Base-by-base conservation (phyloP, 2,113 vertebrate species). In the Chinchilla lanigera region DNA sequence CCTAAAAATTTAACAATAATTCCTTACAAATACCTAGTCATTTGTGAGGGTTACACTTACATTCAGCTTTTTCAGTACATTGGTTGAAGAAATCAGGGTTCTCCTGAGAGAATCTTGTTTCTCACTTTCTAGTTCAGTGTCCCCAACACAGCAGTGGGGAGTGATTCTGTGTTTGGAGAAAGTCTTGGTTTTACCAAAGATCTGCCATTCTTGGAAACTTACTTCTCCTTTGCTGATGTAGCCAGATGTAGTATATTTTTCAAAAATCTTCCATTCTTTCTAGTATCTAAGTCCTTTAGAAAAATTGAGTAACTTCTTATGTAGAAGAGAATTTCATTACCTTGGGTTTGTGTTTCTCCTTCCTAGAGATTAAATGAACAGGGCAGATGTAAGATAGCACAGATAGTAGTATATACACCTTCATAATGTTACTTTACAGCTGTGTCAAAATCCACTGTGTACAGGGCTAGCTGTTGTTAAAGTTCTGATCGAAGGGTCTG, bases 111-210 rank as follows among this genome's bases (percentile, higher is more conserved):
- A 82, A 81, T 84, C 22, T 75, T 71, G 12, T 80, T 28, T 83
- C 9, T 90, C 9, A 63, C 33, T 85, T 89, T 90, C 41, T 92
- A 47, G 20, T 86, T 91, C 26, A 83, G 35, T 93, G 54, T 87
- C 52, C 41, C 47, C 22, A 78, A 4, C 8, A 82, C 1, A 94
- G 71, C 84, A 95, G 20, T 60, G 61, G 77, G 20, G 47, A 84
- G 67, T 94, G 69, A 81, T 85, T 87, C 77, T 97, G 17, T 93
- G 24, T 50, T 41, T 93, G 93, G 61, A 96, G 93, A 93, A 96
- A 75, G 60, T 77, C 89, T 35, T 86, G 50, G 6, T 88, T 73
- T 93, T 33, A 75, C 50, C 69, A 95, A 63, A 35, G 35, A 67
- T 71, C 3, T 60, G 19, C 89, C 60, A 35, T 93, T 14, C 63